phyloP scores from a whole-genome alignment of 1,140 invertebrate species.

The Wasmannia auropunctata region DNA sequence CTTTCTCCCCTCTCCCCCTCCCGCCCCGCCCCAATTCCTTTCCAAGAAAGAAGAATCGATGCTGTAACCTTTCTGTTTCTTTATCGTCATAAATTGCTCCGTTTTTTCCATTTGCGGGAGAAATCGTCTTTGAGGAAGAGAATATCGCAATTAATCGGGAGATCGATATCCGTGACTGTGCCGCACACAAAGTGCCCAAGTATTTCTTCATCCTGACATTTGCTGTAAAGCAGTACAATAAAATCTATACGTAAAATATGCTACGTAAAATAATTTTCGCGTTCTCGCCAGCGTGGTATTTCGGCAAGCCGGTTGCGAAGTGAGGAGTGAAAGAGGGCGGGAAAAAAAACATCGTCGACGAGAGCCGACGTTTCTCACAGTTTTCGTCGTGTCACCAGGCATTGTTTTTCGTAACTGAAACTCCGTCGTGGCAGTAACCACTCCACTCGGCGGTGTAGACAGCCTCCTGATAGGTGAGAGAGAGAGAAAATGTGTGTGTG shows the following conservation, averaged over 20 bases:
- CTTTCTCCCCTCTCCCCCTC: neutral
- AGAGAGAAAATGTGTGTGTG: too few species aligned
- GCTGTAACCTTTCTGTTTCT: constrained; percentile 8
- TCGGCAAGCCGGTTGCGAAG: neutral
- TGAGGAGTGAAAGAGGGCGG: neutral
- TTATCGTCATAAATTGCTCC: neutral
- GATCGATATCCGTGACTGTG: constrained; percentile 6
- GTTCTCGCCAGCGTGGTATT: constrained; percentile 23
- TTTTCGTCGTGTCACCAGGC: constrained; percentile 54
- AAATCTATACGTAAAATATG: neutral
- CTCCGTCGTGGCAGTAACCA: constrained; percentile 25
- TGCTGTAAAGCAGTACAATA: neutral
- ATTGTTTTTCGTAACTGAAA: constrained; percentile 63
- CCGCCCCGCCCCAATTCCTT: too few species aligned
- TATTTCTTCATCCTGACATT: neutral
- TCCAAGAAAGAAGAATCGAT: constrained; percentile 22
- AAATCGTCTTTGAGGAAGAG: neutral
- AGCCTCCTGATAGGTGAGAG: constrained; percentile 24
- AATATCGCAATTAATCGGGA: neutral
- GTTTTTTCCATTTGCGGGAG: neutral
- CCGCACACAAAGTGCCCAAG: neutral
- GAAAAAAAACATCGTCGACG: constrained; percentile 3
- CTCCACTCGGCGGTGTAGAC: neutral
- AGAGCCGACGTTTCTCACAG: constrained; percentile 43
- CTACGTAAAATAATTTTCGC: constrained; percentile 60